These are phyloP conservation scores for Plestiodon gilberti DNA, from an alignment of 2,113 vertebrate genomes.

Conservation along the genomic window DNA sequence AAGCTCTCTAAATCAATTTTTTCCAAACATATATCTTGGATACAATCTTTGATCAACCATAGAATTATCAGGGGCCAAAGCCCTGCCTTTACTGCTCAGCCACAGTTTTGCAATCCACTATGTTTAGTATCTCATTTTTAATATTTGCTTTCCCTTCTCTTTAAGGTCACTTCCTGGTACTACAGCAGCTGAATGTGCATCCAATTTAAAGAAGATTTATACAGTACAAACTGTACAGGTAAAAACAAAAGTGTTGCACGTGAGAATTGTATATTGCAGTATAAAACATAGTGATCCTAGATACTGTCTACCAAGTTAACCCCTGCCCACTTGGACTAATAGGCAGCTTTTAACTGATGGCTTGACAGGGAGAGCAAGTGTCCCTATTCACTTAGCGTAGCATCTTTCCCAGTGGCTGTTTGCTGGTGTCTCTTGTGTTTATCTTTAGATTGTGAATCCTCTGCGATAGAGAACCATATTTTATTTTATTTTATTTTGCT, in stretches of 20 bases:
- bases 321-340: neutral
- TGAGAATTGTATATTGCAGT: neutral
- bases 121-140: slow-evolving; percentile 11
- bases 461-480: too few relatives aligned
- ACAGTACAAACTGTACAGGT: slow-evolving; percentile 94
- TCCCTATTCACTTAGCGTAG: too few relatives aligned
- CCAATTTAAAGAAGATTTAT: slow-evolving; percentile 95
- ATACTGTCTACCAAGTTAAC: neutral
- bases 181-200: slow-evolving; percentile 95
- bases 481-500: too few relatives aligned
- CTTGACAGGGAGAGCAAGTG: too few relatives aligned
- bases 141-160: neutral
- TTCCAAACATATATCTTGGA: too few relatives aligned
- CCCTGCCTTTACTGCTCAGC: too few relatives aligned
- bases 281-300: neutral
- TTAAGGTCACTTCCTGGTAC: slow-evolving; percentile 91
- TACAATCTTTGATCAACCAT: too few relatives aligned
- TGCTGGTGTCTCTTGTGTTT: too few relatives aligned
- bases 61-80: too few relatives aligned
- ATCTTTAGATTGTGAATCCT: too few relatives aligned
- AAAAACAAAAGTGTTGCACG: slow-evolving; percentile 21
- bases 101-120: neutral
- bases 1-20: too few relatives aligned
- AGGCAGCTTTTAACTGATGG: neutral
- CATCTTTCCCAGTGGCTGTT: too few relatives aligned